Evolutionary conservation across 2,113 vertebrate species (phyloP).

Genomic region (Cacatua alba): DNA sequence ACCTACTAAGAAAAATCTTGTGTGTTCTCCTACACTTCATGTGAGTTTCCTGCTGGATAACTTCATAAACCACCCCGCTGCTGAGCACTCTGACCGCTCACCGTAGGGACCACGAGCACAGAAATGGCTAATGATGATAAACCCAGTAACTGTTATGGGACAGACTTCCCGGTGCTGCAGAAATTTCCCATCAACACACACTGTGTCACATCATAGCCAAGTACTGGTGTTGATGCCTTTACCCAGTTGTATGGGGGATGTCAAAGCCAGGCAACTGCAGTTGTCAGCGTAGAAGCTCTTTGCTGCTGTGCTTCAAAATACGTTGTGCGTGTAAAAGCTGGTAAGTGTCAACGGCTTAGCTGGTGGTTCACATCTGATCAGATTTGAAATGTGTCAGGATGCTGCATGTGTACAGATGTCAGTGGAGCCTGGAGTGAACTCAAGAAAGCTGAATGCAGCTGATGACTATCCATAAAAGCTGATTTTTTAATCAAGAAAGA

Average conservation of each 20-base stretch:
- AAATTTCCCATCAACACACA: neutral
- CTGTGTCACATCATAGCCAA: neutral
- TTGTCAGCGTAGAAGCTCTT: neutral
- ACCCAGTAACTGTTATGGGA: neutral
- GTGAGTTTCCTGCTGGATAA: neutral
- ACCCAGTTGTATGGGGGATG: neutral
- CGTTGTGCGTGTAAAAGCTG: neutral
- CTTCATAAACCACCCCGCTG: neutral
- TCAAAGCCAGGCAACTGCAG: neutral
- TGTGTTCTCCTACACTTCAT: neutral
- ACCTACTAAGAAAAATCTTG: neutral
- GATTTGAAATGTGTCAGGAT: neutral
- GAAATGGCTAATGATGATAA: neutral
- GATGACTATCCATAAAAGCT: conserved; percentile 25
- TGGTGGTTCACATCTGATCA: conserved; percentile 8
- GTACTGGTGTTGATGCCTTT: neutral
- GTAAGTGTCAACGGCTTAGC: neutral
- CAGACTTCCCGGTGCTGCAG: neutral
- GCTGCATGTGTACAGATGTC: neutral
- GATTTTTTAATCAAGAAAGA: conserved; percentile 29
- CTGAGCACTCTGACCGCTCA: neutral
- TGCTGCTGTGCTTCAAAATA: neutral
- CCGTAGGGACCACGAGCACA: neutral
- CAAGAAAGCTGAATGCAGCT: conserved; percentile 21
- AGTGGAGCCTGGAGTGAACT: neutral